Percentiles rank a stretch among this genome's conserved stretches.
Conservation (phyloP, 2,113 vertebrate species). For the Zosterops japonicus region DNA sequence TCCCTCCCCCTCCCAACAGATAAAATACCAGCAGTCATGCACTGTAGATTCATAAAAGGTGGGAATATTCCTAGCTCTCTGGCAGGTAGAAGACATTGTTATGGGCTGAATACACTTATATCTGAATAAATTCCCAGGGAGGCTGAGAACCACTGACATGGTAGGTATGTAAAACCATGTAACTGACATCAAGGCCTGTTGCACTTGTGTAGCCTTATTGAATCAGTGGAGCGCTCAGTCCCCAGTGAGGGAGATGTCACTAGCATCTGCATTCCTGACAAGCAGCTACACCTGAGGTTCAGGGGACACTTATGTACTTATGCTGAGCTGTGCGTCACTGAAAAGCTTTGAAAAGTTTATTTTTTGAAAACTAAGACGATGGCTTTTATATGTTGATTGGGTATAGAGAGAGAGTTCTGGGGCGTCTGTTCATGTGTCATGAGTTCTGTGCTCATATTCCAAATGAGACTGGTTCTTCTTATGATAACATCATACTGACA, state of each 20-base stretch:
- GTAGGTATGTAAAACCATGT: slow-evolving; percentile 73
- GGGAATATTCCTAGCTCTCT: slow-evolving; percentile 38
- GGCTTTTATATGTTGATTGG: neutral
- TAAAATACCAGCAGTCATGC: slow-evolving; percentile 44
- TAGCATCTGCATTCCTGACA: slow-evolving; percentile 64
- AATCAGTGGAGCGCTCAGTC: slow-evolving; percentile 69
- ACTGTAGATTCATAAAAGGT: slow-evolving; percentile 37
- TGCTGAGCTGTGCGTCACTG: neutral
- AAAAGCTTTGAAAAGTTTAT: slow-evolving; percentile 47
- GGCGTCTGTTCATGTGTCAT: neutral
- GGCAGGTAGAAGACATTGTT: slow-evolving; percentile 70
- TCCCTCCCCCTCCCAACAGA: neutral
- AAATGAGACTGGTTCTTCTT: neutral
- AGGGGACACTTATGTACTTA: slow-evolving; percentile 38
- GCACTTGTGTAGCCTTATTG: slow-evolving; percentile 74
- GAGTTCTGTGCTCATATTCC: neutral
- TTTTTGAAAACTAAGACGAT: slow-evolving; percentile 51
- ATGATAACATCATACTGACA: neutral
- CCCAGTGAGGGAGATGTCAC: slow-evolving; percentile 58
- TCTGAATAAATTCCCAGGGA: slow-evolving; percentile 72
- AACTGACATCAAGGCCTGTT: slow-evolving; percentile 74
- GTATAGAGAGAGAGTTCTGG: neutral
- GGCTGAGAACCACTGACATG: slow-evolving; percentile 63
- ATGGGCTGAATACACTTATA: slow-evolving; percentile 59
- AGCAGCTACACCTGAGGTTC: slow-evolving; percentile 56